These are phyloP conservation scores for Dryocosmus kuriphilus DNA, from an alignment of 2,888 invertebrate species.

Conservation along the genomic window DNA sequence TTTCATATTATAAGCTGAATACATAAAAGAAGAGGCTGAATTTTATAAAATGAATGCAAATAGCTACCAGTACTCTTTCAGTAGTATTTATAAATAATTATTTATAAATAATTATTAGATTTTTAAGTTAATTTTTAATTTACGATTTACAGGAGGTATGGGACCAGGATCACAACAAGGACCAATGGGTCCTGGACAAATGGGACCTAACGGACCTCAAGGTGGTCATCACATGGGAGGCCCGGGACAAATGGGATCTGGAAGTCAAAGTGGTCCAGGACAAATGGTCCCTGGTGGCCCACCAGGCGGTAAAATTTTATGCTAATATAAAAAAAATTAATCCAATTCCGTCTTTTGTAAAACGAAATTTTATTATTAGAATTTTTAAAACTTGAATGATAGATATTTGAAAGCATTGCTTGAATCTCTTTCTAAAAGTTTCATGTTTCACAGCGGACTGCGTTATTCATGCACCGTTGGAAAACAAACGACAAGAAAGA, in stretches of 20 bases:
- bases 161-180: slow-evolving; percentile 40
- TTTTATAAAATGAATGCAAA: background rate
- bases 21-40: background rate
- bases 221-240: slow-evolving; percentile 62
- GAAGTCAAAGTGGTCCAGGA: slow-evolving; percentile 57
- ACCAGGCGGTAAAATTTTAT: slow-evolving; percentile 46
- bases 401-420: background rate
- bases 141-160: background rate
- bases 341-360: background rate
- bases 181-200: slow-evolving; percentile 53
- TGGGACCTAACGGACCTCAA: slow-evolving; percentile 51
- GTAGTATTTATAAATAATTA: no score
- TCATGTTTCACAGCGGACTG: background rate
- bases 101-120: no score
- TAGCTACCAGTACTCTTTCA: background rate
- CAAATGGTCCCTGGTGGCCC: slow-evolving; percentile 72
- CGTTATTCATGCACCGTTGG: background rate
- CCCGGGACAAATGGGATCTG: slow-evolving; percentile 67
- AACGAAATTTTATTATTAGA: background rate
- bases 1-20: background rate
- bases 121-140: background rate
- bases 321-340: background rate
- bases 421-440: background rate
- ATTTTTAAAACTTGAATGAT: background rate
- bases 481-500: background rate